Percentiles rank a stretch among this genome's conserved stretches.
phyloP scores from a whole-genome alignment of 2,113 vertebrate species.

The Cacatua alba region DNA sequence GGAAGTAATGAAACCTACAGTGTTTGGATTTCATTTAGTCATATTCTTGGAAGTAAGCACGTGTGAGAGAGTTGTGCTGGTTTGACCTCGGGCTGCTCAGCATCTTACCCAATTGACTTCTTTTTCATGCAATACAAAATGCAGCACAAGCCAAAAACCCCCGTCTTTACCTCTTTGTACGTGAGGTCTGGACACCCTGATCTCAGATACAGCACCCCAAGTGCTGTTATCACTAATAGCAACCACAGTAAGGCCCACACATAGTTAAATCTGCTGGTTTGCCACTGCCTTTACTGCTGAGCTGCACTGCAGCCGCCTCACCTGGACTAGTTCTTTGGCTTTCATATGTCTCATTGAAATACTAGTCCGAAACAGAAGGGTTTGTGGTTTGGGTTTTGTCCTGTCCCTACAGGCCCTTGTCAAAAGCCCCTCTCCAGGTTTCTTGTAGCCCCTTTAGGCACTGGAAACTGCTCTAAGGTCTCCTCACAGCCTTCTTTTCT shows the following conservation, averaged over 20 bases:
- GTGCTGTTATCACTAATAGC: neutral
- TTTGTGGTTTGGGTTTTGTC: neutral
- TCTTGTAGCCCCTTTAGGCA: neutral
- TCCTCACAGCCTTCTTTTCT: neutral
- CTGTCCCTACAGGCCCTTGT: neutral
- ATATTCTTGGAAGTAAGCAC: neutral
- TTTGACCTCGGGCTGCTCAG: neutral
- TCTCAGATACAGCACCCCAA: neutral
- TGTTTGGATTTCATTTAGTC: neutral
- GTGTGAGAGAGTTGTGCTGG: neutral
- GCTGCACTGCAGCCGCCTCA: neutral
- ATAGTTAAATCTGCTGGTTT: neutral
- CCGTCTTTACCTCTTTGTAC: neutral
- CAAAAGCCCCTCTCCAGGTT: neutral
- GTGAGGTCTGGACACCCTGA: neutral
- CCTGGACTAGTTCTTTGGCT: neutral
- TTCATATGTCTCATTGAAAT: neutral
- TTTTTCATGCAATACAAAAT: neutral
- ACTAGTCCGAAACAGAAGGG: neutral
- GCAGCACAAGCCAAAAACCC: neutral
- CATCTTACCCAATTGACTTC: neutral
- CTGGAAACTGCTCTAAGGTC: neutral
- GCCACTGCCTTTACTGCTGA: neutral
- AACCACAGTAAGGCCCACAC: neutral
- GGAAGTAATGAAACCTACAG: neutral